Evolutionary conservation across 2,797 vertebrate species (phyloP), one percentile per base, ranked within the genome.

Genomic region (Anabacerthia variegaticeps): DNA sequence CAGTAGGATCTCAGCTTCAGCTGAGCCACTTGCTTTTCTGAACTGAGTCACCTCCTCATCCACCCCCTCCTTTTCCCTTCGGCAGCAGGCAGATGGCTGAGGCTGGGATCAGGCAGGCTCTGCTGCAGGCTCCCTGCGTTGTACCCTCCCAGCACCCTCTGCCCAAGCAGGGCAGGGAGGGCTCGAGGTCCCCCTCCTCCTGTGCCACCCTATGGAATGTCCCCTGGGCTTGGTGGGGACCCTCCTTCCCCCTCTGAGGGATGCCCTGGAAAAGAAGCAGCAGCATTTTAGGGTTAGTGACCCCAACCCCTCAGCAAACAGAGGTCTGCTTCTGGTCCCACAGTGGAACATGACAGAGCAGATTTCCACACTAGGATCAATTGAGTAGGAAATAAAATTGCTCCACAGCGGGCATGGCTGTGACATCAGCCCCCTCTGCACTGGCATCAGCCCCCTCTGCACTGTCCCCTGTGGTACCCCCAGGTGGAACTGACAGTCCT

Each of bases 31-130:
- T 85, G 79, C 19, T 90, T 59, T 81, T 77, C 36, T 81, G 85
- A 66, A 83, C 85, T 78, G 76, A 94, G 92, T 85, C 94, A 76
- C 65, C 74, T 94, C 78, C 84, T 32, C 9, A 36, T 59, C 84
- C 88, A 61, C 74, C 63, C 78, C 59, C 88, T 91, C 10, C 4
- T 77, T 63, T 46, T 36, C 36, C 52, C 5, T n/a, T 16, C 30
- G 22, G 19, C 23, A 24, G 68, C 62, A 65, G 90, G 84, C 90
- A 92, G 72, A 66, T 88, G 48, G 88, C 30, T 69, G 63, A 4
- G 72, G 69, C 93, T 93, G 85, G 88, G 80, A 82, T 76, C 61
- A 79, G 85, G 17, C 67, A 79, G 66, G 62, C 92, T 14, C 55
- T 59, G 73, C 92, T 88, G 66, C 83, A n/a, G 30, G 43, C 34